Base-by-base conservation (phyloP, 2,113 vertebrate genomes). In the Ctenodactylus gundi region DNA sequence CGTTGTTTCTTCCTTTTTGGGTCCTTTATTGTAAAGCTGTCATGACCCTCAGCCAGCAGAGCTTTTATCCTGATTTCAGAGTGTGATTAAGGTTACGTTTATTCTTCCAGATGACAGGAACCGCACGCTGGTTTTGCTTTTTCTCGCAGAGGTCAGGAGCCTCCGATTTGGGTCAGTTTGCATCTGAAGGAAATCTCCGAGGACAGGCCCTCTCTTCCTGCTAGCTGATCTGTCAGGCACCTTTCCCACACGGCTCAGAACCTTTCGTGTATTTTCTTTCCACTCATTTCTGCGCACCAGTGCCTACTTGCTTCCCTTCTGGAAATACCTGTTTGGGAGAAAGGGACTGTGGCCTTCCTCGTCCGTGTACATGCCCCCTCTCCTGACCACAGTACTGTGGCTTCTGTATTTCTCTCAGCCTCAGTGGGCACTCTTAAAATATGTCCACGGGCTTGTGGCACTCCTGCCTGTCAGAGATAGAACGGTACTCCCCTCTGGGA, bases 21-120 rank as follows among this genome's bases (percentile, higher is more conserved):
- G 36, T 73, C 49, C 34, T 67, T 85, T 73, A 21, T 46, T 29
- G 25, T 58, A 65, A 72, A 57, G 17, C 82, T 44, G 18, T 64
- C 21, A 36, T 86, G 93, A 88, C 77, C 93, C 46, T 11, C 12
- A 15, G 31, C 85, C 67, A 78, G 31, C 62, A 21, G 11, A 29
- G 78, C 83, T 85, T 95, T 96, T 65, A 58, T 77, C 86, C 58
- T 70, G 41, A 86, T 91, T 77, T 65, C 72, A 65, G 80, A 86
- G 20, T 64, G 10, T 85, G 75, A 75, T 84, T 80, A 72, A 83
- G 86, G 77, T 46, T 58, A 18, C 34, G 39, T 73, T 78, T 88
- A 18, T 58, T 96, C 81, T 80, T 73, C 21, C 25, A 55, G n/a
- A 44, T 82, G 93, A 60, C 85, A 92, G 81, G 51, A 90, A 67